phyloP scores from a whole-genome alignment of 2,797 vertebrate genomes.

The Serranus cabrilla region DNA sequence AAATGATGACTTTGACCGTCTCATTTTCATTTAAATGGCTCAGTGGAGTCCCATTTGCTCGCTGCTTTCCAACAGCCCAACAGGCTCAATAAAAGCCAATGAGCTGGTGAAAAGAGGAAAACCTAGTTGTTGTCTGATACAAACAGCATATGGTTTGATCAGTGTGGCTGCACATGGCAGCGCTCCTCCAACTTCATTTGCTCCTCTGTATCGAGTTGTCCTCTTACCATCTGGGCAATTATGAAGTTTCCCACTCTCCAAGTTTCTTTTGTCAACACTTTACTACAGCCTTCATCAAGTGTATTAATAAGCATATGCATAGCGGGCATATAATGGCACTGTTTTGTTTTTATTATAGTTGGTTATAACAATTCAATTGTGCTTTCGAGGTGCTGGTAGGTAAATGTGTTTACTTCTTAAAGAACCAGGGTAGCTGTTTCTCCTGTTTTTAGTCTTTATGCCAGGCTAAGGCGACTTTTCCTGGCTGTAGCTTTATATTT shows the following conservation, averaged over 20 bases:
- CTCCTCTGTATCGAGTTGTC: slow-evolving; percentile 65
- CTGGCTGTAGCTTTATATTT: no score
- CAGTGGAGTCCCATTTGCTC: slow-evolving; percentile 78
- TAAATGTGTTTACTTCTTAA: no score
- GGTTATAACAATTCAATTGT: no score
- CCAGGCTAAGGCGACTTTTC: no score
- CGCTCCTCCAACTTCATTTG: slow-evolving; percentile 68
- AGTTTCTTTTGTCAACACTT: slow-evolving; percentile 66
- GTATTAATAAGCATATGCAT: slow-evolving; percentile 2
- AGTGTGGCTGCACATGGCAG: slow-evolving; percentile 66
- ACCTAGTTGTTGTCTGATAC: slow-evolving; percentile 68
- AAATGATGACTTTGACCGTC: slow-evolving; percentile 82
- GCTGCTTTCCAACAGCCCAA: slow-evolving; percentile 75
- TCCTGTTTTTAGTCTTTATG: no score
- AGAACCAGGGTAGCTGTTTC: no score
- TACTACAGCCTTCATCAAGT: slow-evolving; percentile 14
- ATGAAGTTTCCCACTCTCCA: slow-evolving; percentile 64
- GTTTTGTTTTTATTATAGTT: no score
- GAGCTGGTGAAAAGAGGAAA: slow-evolving; percentile 79
- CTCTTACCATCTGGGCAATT: slow-evolving; percentile 77
- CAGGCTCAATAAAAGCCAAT: slow-evolving; percentile 86
- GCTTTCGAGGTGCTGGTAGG: no score
- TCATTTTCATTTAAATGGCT: slow-evolving; percentile 84
- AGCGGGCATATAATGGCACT: not conserved
- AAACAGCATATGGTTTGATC: slow-evolving; percentile 78